Base-by-base conservation (phyloP, 2,888 invertebrate species). In the Yponomeuta plumbellus region DNA sequence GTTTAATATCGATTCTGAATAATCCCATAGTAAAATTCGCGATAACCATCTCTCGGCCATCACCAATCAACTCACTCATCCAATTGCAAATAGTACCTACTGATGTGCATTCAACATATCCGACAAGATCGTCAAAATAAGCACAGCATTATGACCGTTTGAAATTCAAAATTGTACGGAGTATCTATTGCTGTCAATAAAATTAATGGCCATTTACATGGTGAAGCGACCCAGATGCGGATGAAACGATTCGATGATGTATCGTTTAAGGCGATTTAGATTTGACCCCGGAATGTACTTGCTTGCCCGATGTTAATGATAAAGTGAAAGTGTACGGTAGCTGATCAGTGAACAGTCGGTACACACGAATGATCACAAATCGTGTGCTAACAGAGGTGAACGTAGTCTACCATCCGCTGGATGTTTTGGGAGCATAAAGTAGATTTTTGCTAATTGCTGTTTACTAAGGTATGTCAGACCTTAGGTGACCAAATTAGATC, bases 271-370 rank as follows among this genome's bases (percentile, higher is more conserved):
- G 80, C 79, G 77, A 74, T 77, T 74, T 84, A 84, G 86, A 86
- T 86, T 87, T 88, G 87, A 88, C 85, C 87, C 73, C 79, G 22
- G 75, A 73, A 13, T 26, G 61, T 26, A 23, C 61, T 34, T 34
- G 34, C 34, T 26, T 61, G 23, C 6, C 23, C n/a, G 26, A 61
- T 61, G 61, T 70, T 72, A 70, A 70, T 64, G 69, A 68, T 68
- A 69, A 76, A 84, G 89, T 84, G 89, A 90, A 89, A 90, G 89
- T 86, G 71, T 72, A 81, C 86, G 76, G 87, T 84, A 87, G 88
- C 69, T 44, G 66, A 67, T 44, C 66, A 65, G 61, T 61, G 66
- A 61, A 66, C 23, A 23, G 21, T n/a, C 57, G 57, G 57, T 59
- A 59, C 57, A 21, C 34, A 21, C 65, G 21, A 34, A 21, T 67